Conservation (phyloP, 2,113 vertebrate genomes). For the Muntiacus muntjak region DNA sequence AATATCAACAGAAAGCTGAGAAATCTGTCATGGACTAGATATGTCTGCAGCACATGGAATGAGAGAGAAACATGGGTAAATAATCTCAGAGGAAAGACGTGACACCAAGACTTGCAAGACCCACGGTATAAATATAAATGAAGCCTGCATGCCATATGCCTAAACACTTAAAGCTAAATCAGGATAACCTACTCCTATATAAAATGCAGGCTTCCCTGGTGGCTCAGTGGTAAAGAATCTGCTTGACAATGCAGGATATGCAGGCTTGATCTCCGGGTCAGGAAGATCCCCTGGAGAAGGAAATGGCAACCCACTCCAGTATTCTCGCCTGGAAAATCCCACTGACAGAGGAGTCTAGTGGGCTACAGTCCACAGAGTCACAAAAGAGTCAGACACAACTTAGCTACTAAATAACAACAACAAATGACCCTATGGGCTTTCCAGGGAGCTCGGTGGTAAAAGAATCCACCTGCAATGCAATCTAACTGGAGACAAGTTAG, state of each 20-base stretch:
- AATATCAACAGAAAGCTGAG: not conserved
- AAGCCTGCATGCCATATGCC: not conserved
- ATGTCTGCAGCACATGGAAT: not conserved
- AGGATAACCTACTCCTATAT: not conserved
- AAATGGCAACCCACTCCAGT: not conserved
- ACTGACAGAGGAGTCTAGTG: not conserved
- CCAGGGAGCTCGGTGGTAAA: not conserved
- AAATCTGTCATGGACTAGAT: not conserved
- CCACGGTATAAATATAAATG: not conserved
- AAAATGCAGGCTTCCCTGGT: not conserved
- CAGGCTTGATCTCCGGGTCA: not conserved
- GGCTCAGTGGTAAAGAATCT: not conserved
- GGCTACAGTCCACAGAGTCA: not conserved
- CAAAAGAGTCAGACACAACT: not conserved
- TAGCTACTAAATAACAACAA: not conserved
- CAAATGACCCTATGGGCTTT: not conserved
- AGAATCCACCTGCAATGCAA: not conserved
- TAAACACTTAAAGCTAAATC: not conserved
- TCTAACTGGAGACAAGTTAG: not conserved
- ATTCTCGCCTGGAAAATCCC: not conserved
- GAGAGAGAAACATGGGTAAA: not conserved
- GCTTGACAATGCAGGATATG: not conserved
- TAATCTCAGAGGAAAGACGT: not conserved
- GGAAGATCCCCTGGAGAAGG: not conserved
- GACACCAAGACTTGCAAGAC: not conserved